Conservation (phyloP, 1,140 invertebrate species). For the Eurytemora carolleeae region DNA sequence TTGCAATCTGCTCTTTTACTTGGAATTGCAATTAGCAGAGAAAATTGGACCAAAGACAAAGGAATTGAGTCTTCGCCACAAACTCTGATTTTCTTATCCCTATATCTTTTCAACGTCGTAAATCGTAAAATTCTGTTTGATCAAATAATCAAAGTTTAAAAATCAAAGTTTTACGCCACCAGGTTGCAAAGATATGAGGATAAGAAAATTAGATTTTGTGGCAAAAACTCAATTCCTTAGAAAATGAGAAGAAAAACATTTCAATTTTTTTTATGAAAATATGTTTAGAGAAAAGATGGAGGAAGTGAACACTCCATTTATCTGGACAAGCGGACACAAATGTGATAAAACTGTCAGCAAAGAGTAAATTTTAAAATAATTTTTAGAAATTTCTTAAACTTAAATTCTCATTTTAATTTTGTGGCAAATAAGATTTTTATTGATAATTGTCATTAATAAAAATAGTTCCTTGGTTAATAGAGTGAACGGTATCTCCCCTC, state of each 20-base stretch:
- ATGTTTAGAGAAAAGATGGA: not conserved
- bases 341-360: not conserved
- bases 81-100: not conserved
- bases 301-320: not conserved
- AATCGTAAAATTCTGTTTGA: too few species aligned
- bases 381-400: too few species aligned
- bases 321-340: not conserved
- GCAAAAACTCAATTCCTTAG: too few species aligned
- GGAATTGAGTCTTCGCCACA: not conserved
- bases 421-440: too few species aligned
- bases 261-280: not conserved
- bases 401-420: too few species aligned
- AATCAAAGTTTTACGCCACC: too few species aligned
- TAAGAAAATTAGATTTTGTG: not conserved
- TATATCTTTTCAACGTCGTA: not conserved
- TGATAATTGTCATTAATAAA: too few species aligned
- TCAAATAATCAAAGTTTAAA: too few species aligned
- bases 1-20: not conserved
- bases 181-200: not conserved
- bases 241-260: too few species aligned
- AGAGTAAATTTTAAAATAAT: not conserved
- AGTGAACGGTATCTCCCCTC: too few species aligned
- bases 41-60: not conserved
- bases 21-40: not conserved
- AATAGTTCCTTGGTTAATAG: too few species aligned